Evolutionary conservation across 1,140 invertebrate species (phyloP).

Genomic region (Scaptomyza hsui): DNA sequence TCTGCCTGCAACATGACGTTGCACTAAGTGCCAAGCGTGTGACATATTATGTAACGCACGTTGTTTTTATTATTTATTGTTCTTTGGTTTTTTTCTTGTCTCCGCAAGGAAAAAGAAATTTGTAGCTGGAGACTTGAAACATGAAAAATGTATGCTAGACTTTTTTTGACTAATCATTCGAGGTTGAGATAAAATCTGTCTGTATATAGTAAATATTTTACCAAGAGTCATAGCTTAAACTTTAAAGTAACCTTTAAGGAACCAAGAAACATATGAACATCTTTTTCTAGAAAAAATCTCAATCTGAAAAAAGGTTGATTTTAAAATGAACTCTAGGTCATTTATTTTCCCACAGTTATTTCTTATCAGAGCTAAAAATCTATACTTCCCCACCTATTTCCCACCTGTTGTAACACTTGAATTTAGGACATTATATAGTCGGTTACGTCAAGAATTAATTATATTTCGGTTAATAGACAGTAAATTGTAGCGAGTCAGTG

Average conservation of each 20-base stretch:
- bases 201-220: too few species aligned
- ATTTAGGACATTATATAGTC: not conserved
- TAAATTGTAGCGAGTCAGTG: slow-evolving; percentile 20
- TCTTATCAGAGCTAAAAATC: too few species aligned
- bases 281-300: too few species aligned
- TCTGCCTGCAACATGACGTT: slow-evolving; percentile 40
- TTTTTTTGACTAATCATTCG: not conserved
- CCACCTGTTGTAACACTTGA: too few species aligned
- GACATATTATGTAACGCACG: slow-evolving; percentile 30
- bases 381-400: too few species aligned
- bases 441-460: not conserved
- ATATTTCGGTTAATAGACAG: slow-evolving; percentile 22
- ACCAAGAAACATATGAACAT: too few species aligned
- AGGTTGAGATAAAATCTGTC: too few species aligned
- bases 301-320: too few species aligned
- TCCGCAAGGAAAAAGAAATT: not conserved
- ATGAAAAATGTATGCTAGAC: not conserved
- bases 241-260: too few species aligned
- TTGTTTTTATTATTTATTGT: not conserved
- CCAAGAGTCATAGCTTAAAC: too few species aligned
- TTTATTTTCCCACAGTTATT: too few species aligned
- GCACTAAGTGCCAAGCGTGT: slow-evolving; percentile 13
- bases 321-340: too few species aligned
- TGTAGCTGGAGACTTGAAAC: not conserved
- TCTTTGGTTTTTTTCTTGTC: not conserved